Conservation (phyloP, 2,113 vertebrate genomes). For the Isurus oxyrinchus region DNA sequence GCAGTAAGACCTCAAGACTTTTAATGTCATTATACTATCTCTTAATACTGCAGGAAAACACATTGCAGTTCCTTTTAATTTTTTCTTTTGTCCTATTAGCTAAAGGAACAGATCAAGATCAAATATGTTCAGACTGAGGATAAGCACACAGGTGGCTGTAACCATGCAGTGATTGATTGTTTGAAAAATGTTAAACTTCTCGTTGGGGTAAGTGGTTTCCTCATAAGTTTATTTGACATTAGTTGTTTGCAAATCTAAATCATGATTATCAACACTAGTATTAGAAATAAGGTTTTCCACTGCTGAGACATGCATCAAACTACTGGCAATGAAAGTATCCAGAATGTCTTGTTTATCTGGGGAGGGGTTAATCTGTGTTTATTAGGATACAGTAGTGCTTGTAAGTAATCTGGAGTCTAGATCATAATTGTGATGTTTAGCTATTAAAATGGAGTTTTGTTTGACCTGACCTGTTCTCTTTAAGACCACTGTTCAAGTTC, state of each 20-base stretch:
- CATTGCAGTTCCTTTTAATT: neutral
- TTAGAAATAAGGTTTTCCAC: neutral
- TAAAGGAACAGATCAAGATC: slow-evolving; percentile 74
- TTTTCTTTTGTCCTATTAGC: slow-evolving; percentile 53
- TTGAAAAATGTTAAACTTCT: slow-evolving; percentile 60
- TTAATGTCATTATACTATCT: neutral
- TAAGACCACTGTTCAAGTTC: neutral
- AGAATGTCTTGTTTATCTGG: neutral
- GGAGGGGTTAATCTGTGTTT: neutral
- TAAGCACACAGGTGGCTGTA: slow-evolving; percentile 67
- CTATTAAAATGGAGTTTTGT: neutral
- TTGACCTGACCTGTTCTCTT: neutral
- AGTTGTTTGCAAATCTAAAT: neutral
- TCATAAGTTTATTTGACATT: neutral
- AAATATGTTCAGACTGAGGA: slow-evolving; percentile 68
- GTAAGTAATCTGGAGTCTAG: neutral
- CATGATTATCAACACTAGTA: neutral
- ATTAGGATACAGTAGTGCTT: neutral
- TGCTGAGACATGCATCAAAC: neutral
- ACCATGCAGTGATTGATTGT: slow-evolving; percentile 59
- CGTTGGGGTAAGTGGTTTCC: slow-evolving; percentile 66
- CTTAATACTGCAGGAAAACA: neutral
- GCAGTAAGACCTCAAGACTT: slow-evolving; percentile 55
- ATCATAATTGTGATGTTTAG: neutral
- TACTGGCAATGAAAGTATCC: neutral